phyloP scores from a whole-genome alignment of 2,888 invertebrate genomes.

The Sphaeridia pumilis region DNA sequence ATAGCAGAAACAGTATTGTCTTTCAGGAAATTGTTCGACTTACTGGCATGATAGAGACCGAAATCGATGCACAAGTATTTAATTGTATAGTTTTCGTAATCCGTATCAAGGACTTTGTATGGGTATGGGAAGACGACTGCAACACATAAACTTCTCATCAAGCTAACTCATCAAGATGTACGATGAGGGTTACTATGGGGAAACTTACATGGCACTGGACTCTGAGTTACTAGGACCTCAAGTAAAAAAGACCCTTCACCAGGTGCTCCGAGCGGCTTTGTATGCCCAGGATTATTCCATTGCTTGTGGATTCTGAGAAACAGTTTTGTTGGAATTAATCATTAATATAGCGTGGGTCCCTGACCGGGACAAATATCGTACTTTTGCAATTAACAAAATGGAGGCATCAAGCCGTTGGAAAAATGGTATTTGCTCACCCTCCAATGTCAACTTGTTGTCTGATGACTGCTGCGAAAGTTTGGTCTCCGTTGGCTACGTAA shows the following conservation, averaged over 20 bases:
- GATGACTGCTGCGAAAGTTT: constrained; percentile 8
- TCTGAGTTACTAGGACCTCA: constrained; percentile 8
- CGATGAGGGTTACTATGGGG: not conserved
- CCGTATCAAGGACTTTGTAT: constrained; percentile 10
- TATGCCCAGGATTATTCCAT: constrained; percentile 14
- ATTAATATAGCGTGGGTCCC: no score
- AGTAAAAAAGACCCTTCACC: constrained; percentile 3
- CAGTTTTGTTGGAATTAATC: no score
- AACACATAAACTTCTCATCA: not conserved
- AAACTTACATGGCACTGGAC: constrained; percentile 10
- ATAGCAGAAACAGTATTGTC: not conserved
- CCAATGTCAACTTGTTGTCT: constrained; percentile 3
- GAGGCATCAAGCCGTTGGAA: no score
- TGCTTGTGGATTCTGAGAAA: not conserved
- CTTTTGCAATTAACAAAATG: no score
- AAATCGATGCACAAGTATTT: constrained; percentile 10
- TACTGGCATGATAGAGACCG: constrained; percentile 9
- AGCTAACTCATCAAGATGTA: not conserved
- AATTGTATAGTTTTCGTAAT: constrained; percentile 10
- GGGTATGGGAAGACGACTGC: constrained; percentile 8
- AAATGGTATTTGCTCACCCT: no score
- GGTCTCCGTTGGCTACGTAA: constrained; percentile 8
- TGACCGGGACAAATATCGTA: no score
- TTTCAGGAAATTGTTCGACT: not conserved
- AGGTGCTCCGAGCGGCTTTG: not conserved